phyloP scores from a whole-genome alignment of 2,888 invertebrate genomes.

The Apodemia mormo region DNA sequence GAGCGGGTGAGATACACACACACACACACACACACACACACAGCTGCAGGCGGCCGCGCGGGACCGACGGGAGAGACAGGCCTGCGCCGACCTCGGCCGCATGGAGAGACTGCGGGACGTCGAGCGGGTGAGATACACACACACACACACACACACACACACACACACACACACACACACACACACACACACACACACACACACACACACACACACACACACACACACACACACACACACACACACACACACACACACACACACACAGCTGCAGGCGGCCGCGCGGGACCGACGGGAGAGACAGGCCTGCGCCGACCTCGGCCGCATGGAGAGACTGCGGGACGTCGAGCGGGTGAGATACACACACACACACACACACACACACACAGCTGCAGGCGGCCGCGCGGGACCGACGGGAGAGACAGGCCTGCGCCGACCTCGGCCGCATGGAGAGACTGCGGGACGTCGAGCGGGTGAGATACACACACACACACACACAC shows the following conservation, averaged over 20 bases:
- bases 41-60: constrained; percentile 57
- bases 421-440: constrained; percentile 69
- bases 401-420: constrained; percentile 65
- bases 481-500: too few species aligned
- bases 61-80: constrained; percentile 68
- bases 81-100: constrained; percentile 74
- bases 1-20: constrained; percentile 54
- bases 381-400: constrained; percentile 50
- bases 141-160: too few species aligned
- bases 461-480: constrained; percentile 63
- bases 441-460: constrained; percentile 76
- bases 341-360: constrained; percentile 63
- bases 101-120: constrained; percentile 71
- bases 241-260: too few species aligned
- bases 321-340: constrained; percentile 73
- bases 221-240: too few species aligned
- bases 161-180: too few species aligned
- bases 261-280: constrained; percentile 55
- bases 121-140: constrained; percentile 53
- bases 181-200: too few species aligned
- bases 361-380: too few species aligned
- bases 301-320: constrained; percentile 71
- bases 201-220: too few species aligned
- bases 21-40: too few species aligned
- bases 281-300: constrained; percentile 68